Percentiles rank a stretch among this genome's conserved stretches.
These are phyloP conservation scores for Saccopteryx leptura DNA, from an alignment of 2,113 vertebrate genomes.

Conservation along the genomic window DNA sequence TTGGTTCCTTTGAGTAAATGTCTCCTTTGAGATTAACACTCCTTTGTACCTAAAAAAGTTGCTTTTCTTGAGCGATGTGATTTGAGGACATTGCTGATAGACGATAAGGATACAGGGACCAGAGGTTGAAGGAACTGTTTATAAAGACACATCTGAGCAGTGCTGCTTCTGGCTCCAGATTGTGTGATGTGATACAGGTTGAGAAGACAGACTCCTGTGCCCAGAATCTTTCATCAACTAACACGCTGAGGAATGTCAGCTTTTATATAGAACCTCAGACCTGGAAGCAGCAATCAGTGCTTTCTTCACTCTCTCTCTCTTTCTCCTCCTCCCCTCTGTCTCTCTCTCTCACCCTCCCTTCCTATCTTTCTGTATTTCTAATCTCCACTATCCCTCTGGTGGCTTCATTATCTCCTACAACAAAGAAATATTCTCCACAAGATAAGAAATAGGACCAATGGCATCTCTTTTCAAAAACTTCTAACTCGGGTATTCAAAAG, in stretches of 20 bases:
- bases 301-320: background rate
- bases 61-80: conserved; percentile 36
- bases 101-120: background rate
- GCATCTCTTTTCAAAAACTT: background rate
- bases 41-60: background rate
- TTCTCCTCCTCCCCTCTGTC: background rate
- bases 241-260: conserved; percentile 3
- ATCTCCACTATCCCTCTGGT: background rate
- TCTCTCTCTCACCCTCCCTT: background rate
- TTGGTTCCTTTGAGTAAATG: background rate
- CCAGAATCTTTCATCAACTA: conserved; percentile 56
- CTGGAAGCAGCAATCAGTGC: background rate
- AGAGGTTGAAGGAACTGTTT: conserved; percentile 49
- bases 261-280: conserved; percentile 53
- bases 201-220: conserved; percentile 47
- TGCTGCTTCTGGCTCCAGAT: conserved; percentile 63
- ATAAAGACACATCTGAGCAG: background rate
- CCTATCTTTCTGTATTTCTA: background rate
- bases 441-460: background rate
- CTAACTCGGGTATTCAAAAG: background rate
- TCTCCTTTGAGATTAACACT: conserved; percentile 15
- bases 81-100: background rate
- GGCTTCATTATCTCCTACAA: conserved; percentile 19
- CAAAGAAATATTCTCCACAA: background rate
- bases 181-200: conserved; percentile 43